Evolutionary conservation across 2,797 vertebrate species (phyloP).

Genomic region (Malurus splendens): DNA sequence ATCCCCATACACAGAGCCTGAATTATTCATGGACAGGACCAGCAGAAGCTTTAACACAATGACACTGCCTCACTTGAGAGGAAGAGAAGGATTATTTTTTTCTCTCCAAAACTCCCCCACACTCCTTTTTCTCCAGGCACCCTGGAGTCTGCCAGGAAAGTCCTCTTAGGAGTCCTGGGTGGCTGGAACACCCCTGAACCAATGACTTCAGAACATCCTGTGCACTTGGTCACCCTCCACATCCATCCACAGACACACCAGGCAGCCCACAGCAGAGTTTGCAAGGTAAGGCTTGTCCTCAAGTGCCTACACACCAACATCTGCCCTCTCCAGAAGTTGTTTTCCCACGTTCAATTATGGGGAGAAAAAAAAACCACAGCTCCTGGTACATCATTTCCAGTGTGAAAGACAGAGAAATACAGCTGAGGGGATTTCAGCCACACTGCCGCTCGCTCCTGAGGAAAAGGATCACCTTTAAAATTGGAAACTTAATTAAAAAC

Average conservation of each 20-base stretch:
- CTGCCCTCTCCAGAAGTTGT: not conserved
- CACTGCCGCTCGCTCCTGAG: accelerated
- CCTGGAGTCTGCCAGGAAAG: not conserved
- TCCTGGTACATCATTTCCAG: not conserved
- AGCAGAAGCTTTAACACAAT: not conserved
- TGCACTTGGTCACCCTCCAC: accelerated
- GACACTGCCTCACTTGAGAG: not conserved
- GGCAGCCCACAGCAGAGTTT: accelerated
- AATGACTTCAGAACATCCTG: not conserved
- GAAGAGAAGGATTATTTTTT: not conserved
- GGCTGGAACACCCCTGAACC: not conserved
- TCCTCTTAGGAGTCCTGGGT: not conserved
- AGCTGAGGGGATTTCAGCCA: not conserved
- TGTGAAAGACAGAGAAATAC: not conserved
- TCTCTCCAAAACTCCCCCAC: not conserved
- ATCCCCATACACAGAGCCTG: not conserved
- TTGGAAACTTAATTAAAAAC: slow-evolving; percentile 11
- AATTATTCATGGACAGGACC: not conserved
- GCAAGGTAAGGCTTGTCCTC: not conserved
- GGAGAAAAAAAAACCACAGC: accelerated
- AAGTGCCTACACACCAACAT: not conserved
- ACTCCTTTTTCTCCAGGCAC: not conserved
- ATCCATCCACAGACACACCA: accelerated
- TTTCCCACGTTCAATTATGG: not conserved
- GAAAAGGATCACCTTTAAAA: slow-evolving; percentile 23